Conservation (phyloP, 1,140 invertebrate genomes). For the Drosophila bocki region DNA sequence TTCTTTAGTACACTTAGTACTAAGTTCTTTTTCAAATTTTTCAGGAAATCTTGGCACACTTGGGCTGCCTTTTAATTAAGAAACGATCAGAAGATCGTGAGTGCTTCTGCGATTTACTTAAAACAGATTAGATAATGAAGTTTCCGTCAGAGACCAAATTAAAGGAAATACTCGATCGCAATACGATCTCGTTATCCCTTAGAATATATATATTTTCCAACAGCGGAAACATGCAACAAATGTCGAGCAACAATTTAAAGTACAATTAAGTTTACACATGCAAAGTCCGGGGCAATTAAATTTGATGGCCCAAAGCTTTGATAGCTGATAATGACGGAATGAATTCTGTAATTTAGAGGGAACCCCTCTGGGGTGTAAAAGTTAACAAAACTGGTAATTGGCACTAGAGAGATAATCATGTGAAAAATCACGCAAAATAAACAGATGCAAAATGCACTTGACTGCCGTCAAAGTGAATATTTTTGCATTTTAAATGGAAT, state of each 20-base stretch:
- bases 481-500: not conserved
- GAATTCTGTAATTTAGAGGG: constrained; percentile 11
- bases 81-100: constrained; percentile 43
- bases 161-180: constrained; percentile 12
- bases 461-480: constrained; percentile 9
- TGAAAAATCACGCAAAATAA: constrained; percentile 71
- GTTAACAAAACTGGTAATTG: constrained; percentile 69
- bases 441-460: constrained; percentile 47
- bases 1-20: constrained; percentile 2
- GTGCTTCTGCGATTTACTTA: not conserved
- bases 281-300: constrained; percentile 48
- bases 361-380: constrained; percentile 27
- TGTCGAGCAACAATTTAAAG: constrained; percentile 50
- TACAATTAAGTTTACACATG: constrained; percentile 47
- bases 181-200: not conserved
- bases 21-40: not conserved
- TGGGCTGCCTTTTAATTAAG: constrained; percentile 21
- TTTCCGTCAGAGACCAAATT: constrained; percentile 20
- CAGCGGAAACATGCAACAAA: constrained; percentile 40
- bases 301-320: constrained; percentile 35
- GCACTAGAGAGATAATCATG: constrained; percentile 58
- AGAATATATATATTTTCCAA: not conserved
- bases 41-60: constrained; percentile 3
- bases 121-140: constrained; percentile 1
- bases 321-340: constrained; percentile 30